Evolutionary conservation across 2,797 vertebrate species (phyloP), one percentile per base, ranked within the genome.

Genomic region (Phalloptychus januarius): DNA sequence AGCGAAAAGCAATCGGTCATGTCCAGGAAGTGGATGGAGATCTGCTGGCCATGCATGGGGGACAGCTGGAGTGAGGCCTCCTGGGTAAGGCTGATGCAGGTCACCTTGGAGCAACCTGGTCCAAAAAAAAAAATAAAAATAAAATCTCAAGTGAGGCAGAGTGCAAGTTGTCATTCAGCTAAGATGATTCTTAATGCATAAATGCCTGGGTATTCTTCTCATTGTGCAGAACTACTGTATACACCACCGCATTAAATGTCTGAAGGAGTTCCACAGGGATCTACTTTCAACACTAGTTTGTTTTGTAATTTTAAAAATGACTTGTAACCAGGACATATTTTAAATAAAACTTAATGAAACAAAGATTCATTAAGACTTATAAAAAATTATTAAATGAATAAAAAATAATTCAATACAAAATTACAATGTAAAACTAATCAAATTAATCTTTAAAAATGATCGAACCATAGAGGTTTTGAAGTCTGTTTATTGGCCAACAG

Each of bases 1-100:
- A 99, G 96, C 83, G 98, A 97, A n/a, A 97, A 97, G 92, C 98
- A 99, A 93, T 99, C 98, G 0, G 97, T 98, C 98, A 99, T 99
- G 96, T 99, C 98, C 95, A 99, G 93, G 95, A 95, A 98, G 93
- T 97, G 97, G 84, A 99, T 97, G 93, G 98, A 97, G 84, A 98
- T 99, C 92, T 99, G 98, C 92, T 99, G 98, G 83, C 98, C 98
- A 0, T 98, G 98, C 50, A 98, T 90, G 1, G 98, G 97, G 38
- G 97, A 97, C 78, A 98, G 95, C 93, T 98, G 97, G 82, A 98
- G 96, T 11, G 97, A 97, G 74, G 96, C 96, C 91, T 99, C 98
- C 0, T 96, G 96, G 18, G 97, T 98, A 83, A 99, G 83, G 83
- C 98, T 98, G 96, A 99, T 99, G 87, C 98, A 99, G 0, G 98